Conservation (phyloP, 2,888 invertebrate species). For the Molanna angustata region DNA sequence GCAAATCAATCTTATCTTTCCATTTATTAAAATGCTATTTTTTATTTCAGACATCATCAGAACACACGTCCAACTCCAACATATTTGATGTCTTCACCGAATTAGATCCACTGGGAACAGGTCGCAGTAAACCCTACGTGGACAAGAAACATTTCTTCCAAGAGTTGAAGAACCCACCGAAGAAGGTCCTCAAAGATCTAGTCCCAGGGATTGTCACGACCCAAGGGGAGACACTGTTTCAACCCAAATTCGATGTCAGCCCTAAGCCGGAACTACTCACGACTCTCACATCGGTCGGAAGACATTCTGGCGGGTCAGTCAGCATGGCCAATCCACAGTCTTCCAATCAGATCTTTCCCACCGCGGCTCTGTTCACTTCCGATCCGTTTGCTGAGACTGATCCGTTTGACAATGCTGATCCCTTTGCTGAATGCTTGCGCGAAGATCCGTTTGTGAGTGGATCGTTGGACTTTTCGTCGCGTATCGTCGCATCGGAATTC, state of each 20-base stretch:
- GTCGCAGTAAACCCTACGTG: slow-evolving; percentile 87
- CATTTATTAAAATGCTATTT: background rate
- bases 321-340: slow-evolving; percentile 43
- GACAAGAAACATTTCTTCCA: slow-evolving; percentile 97
- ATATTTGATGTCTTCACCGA: slow-evolving; percentile 87
- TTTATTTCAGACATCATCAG: slow-evolving; percentile 12
- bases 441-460: slow-evolving; percentile 61
- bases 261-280: slow-evolving; percentile 38
- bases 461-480: slow-evolving; percentile 32
- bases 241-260: slow-evolving; percentile 39
- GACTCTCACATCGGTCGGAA: slow-evolving; percentile 46
- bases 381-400: slow-evolving; percentile 68
- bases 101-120: slow-evolving; percentile 89
- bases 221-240: slow-evolving; percentile 36
- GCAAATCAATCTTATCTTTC: too few relatives aligned
- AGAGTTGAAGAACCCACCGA: slow-evolving; percentile 91
- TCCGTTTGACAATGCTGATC: slow-evolving; percentile 70
- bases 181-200: slow-evolving; percentile 87
- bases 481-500: slow-evolving; percentile 35
- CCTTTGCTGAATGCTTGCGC: slow-evolving; percentile 60
- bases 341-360: slow-evolving; percentile 38
- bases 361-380: slow-evolving; percentile 47
- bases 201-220: slow-evolving; percentile 43
- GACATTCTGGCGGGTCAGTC: slow-evolving; percentile 52
- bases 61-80: slow-evolving; percentile 37